These are phyloP conservation scores for Coelopa pilipes DNA, from an alignment of 2,888 invertebrate species.

Conservation along the genomic window DNA sequence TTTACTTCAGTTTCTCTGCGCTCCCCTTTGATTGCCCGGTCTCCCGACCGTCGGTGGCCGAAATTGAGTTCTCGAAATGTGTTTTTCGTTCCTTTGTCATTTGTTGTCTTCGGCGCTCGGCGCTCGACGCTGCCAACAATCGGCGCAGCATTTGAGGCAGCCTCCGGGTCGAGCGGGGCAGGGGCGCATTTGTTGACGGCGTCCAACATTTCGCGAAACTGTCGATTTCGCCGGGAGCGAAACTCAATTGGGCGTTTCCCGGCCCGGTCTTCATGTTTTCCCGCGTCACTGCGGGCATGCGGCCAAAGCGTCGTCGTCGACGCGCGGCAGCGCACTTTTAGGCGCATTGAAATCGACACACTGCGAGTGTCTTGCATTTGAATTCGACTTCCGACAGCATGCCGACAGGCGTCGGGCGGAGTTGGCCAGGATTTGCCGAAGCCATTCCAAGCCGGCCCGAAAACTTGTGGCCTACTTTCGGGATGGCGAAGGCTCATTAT, in stretches of 20 bases:
- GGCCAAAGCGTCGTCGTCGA: background rate
- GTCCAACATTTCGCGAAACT: background rate
- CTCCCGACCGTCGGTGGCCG: no score
- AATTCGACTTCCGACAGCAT: slow-evolving; percentile 1
- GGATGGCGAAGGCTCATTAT: no score
- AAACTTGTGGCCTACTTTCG: no score
- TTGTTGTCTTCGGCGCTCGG: no score
- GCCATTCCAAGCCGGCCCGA: no score
- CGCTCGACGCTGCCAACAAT: no score
- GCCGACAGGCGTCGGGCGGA: background rate
- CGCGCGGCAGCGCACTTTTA: slow-evolving; percentile 44
- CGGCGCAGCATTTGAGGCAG: no score
- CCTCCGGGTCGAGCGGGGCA: no score
- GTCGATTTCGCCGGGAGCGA: slow-evolving; percentile 22
- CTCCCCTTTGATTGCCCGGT: background rate
- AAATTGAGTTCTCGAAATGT: no score
- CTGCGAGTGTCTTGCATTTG: slow-evolving; percentile 8
- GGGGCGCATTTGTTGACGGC: no score
- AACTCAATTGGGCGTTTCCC: slow-evolving; percentile 13
- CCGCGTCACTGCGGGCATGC: background rate
- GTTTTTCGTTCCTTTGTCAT: no score
- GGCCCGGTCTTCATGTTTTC: background rate
- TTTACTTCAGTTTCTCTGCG: background rate
- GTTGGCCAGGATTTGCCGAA: background rate
- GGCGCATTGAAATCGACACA: slow-evolving; percentile 46